Evolutionary conservation across 2,797 vertebrate genomes (phyloP), one percentile per base, ranked within the genome.

Genomic region (Sebastes goodei): DNA sequence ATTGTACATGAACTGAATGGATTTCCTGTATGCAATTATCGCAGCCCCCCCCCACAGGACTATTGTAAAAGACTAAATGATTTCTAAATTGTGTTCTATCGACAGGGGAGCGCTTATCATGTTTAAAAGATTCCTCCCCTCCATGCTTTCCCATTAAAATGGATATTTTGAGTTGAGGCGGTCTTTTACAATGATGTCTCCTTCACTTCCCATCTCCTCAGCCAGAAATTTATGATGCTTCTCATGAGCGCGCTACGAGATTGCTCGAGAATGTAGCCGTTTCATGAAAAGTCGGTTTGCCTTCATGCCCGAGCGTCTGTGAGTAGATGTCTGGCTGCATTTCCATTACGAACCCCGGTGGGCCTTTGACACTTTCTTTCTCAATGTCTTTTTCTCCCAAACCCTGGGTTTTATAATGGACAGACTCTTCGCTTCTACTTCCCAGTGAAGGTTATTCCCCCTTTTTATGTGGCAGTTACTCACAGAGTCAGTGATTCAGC

Each of bases 401-500:
- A 52, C 27, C 32, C 56, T 23, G 49, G 30, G 30, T 82, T 88
- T 27, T 77, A 71, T 74, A 77, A 73, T 70, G 33, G 56, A 82
- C 25, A 33, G 30, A 59, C 61, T 53, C 35, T 63, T 61, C 10
- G 14, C 67, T 82, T 78, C 62, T 70, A 21, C 71, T 52, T 71
- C 80, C 52, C 23, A 4, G 20, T 35, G 63, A 87, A 83, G 75
- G 77, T 88, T 83, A 74, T 86, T 78, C 35, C 3, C 25, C 33
- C 75, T 76, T 82, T 88, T 84, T 76, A 88, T 85, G 81, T 76
- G 78, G 57, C 72, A 25, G 64, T 87, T 81, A 78, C 60, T 87
- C 73, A 69, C 80, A 73, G 72, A 91, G 61, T 78, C 79, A 64
- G 67, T 80, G 86, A 93, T 88, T 93, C 90, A 90, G 88, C 80